A percentile compares a stretch with the other conserved stretches of the same genome.
These are phyloP conservation scores for Zaprionus nigranus DNA, from an alignment of 1,140 invertebrate genomes.

Conservation along the genomic window DNA sequence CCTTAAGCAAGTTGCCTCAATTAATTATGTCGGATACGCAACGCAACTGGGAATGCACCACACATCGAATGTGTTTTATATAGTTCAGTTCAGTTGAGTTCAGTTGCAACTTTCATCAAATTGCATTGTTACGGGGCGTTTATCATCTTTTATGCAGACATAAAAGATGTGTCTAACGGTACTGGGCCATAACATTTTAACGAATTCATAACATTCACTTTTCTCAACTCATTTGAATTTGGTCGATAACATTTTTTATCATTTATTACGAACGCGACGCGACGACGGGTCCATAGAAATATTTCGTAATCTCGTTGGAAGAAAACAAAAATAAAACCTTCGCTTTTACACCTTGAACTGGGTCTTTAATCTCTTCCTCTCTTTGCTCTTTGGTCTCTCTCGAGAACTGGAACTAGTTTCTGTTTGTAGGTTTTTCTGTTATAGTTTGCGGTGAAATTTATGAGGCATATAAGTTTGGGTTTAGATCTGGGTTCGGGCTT, in stretches of 20 bases:
- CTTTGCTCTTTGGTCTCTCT: slow-evolving; percentile 30
- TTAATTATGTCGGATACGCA: slow-evolving; percentile 51
- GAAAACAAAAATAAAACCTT: slow-evolving; percentile 26
- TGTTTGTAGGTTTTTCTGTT: slow-evolving; percentile 24
- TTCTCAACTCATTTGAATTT: slow-evolving; percentile 23
- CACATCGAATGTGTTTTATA: slow-evolving; percentile 23
- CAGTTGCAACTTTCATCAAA: slow-evolving; percentile 67
- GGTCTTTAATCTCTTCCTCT: slow-evolving; percentile 9
- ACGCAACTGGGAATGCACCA: slow-evolving; percentile 41
- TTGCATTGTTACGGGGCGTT: slow-evolving; percentile 61
- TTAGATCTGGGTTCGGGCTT: slow-evolving; percentile 45
- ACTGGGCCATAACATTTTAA: slow-evolving; percentile 26
- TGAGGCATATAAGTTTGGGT: slow-evolving; percentile 64
- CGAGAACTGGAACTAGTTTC: slow-evolving; percentile 57
- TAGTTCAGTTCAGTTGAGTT: slow-evolving; percentile 69
- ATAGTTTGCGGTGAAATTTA: slow-evolving; percentile 68
- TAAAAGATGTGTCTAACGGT: slow-evolving; percentile 56
- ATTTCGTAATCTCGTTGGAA: slow-evolving; percentile 64
- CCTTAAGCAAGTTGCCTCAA: slow-evolving; percentile 34
- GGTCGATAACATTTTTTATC: slow-evolving; percentile 54
- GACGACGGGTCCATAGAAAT: slow-evolving; percentile 7
- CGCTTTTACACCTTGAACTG: slow-evolving; percentile 58
- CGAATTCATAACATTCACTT: slow-evolving; percentile 49
- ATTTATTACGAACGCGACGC: slow-evolving; percentile 26
- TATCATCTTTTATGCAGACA: slow-evolving; percentile 7